Evolutionary conservation across 2,888 invertebrate genomes (phyloP).

Genomic region (Laspeyria flexula): DNA sequence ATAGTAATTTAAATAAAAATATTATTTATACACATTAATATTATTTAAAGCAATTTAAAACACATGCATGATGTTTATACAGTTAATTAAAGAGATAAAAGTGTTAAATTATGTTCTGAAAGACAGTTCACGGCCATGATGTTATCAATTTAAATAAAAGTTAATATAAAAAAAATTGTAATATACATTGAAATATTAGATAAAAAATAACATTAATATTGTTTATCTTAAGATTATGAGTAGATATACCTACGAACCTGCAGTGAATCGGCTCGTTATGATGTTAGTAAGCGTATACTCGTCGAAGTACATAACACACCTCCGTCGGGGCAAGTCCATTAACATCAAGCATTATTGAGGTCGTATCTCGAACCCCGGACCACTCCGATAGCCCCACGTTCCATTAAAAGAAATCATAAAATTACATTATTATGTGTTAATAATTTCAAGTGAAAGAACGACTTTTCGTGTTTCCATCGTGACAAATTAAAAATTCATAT

Average conservation of each 20-base stretch:
- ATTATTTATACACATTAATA: conserved; percentile 11
- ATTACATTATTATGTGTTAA: conserved; percentile 85
- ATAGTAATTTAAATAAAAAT: not conserved
- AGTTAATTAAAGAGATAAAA: conserved; percentile 13
- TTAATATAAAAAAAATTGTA: conserved; percentile 37
- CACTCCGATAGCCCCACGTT: conserved; percentile 76
- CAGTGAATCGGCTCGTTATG: conserved; percentile 29
- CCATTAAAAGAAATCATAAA: conserved; percentile 84
- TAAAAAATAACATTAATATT: conserved; percentile 36
- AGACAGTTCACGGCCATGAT: conserved; percentile 17
- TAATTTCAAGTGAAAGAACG: conserved; percentile 79
- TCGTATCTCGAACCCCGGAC: conserved; percentile 71
- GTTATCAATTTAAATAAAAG: conserved; percentile 38
- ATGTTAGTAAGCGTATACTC: conserved; percentile 25
- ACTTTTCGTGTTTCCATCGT: conserved; percentile 54
- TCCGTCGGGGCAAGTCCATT: conserved; percentile 70
- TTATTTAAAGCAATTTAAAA: conserved; percentile 11
- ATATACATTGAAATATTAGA: too few species aligned
- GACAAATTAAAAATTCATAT: conserved; percentile 73
- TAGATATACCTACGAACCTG: conserved; percentile 9
- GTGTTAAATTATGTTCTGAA: conserved; percentile 7
- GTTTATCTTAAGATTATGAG: conserved; percentile 33
- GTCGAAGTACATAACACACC: conserved; percentile 50
- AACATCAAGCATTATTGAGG: conserved; percentile 77
- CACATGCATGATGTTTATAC: conserved; percentile 3